phyloP scores from a whole-genome alignment of 2,888 invertebrate genomes.

The Cephus pulcher region DNA sequence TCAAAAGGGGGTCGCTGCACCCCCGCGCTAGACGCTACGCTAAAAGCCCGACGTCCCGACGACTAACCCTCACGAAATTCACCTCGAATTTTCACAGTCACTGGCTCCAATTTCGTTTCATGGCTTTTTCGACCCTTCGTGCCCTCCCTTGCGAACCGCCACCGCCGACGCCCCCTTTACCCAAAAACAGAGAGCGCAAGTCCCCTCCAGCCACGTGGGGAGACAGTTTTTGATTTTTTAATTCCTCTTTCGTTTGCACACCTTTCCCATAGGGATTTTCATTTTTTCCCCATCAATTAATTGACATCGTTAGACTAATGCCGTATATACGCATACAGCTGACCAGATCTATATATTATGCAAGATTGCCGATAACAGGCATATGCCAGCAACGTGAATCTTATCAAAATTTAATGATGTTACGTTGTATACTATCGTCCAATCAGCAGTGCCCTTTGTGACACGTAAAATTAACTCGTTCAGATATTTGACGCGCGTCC shows the following conservation, averaged over 20 bases:
- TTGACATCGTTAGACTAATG: conserved; percentile 38
- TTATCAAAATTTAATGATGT: too few relatives aligned
- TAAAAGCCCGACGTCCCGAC: conserved; percentile 24
- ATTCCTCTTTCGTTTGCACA: too few relatives aligned
- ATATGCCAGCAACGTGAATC: too few relatives aligned
- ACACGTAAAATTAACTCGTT: too few relatives aligned
- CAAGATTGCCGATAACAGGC: too few relatives aligned
- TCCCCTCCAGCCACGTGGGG: background rate
- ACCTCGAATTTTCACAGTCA: conserved; percentile 56
- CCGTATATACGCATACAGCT: too few relatives aligned
- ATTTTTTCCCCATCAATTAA: conserved; percentile 27
- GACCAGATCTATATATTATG: too few relatives aligned
- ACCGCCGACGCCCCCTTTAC: conserved; percentile 1
- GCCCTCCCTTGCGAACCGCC: conserved; percentile 4
- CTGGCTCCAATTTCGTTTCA: conserved; percentile 54
- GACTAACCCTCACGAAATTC: conserved; percentile 37
- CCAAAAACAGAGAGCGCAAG: conserved; percentile 11
- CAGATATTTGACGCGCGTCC: too few relatives aligned
- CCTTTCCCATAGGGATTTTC: too few relatives aligned
- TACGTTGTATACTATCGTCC: too few relatives aligned
- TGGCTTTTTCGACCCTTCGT: conserved; percentile 7
- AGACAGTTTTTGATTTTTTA: too few relatives aligned
- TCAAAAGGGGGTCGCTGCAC: conserved; percentile 28
- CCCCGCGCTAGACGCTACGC: conserved; percentile 25
- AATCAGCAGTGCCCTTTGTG: too few relatives aligned